Evolutionary conservation across 2,113 vertebrate species (phyloP).

Genomic region (Ondatra zibethicus): DNA sequence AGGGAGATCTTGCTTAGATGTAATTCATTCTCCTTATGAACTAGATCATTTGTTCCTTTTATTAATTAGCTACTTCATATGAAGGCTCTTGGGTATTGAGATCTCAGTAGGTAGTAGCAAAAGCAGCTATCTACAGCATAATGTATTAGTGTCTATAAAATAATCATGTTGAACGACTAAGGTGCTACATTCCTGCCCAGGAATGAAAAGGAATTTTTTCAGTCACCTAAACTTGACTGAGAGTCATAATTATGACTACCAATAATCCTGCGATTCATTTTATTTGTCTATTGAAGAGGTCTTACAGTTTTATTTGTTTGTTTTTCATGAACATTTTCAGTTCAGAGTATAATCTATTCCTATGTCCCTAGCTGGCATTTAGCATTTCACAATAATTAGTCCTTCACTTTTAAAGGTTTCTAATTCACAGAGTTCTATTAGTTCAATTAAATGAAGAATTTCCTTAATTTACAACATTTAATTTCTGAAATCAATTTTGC

Average conservation of each 20-base stretch:
- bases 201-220: conserved; percentile 6
- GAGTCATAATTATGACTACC: conserved; percentile 39
- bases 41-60: neutral
- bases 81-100: neutral
- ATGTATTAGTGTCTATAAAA: neutral
- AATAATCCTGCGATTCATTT: conserved; percentile 10
- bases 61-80: neutral
- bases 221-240: neutral
- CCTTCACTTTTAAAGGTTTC: neutral
- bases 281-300: conserved; percentile 13
- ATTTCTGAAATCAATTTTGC: conserved; percentile 17
- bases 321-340: neutral
- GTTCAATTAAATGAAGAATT: neutral
- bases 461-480: conserved; percentile 43
- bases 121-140: neutral
- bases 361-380: neutral
- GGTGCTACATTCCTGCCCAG: neutral
- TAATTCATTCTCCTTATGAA: neutral
- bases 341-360: neutral
- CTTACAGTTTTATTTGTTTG: neutral
- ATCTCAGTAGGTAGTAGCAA: neutral
- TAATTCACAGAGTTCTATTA: neutral
- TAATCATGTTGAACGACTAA: neutral
- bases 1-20: neutral
- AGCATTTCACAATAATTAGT: neutral